Percentiles rank a stretch among this genome's conserved stretches.
Conservation (phyloP, 2,797 vertebrate species). For the Paramormyrops hopkinsi region DNA sequence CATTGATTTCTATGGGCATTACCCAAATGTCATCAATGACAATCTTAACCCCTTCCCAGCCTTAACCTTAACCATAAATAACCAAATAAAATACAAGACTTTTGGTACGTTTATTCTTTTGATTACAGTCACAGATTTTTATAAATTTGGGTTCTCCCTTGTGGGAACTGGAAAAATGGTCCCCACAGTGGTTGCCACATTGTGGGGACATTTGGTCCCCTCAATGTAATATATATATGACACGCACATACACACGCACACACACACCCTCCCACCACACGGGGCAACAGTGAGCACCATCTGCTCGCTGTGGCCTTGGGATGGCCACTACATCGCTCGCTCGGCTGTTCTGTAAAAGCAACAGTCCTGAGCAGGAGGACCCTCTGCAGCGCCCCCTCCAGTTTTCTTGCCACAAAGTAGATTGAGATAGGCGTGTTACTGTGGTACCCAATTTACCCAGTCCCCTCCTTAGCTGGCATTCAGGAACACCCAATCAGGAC, state of each 20-base stretch:
- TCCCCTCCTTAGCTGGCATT: neutral
- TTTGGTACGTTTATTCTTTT: neutral
- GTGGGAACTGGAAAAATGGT: neutral
- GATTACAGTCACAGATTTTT: neutral
- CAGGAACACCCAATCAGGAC: neutral
- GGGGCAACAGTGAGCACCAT: neutral
- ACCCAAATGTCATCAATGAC: neutral
- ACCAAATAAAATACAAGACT: neutral
- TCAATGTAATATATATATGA: too few relatives aligned
- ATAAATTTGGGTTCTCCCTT: neutral
- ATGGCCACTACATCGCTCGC: neutral
- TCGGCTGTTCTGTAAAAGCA: neutral
- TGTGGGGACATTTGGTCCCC: neutral
- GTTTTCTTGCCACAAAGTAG: neutral
- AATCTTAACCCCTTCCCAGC: neutral
- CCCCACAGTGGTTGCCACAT: neutral
- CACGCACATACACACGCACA: neutral
- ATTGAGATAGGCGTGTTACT: neutral
- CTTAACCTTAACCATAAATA: neutral
- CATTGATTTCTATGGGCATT: neutral
- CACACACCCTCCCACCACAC: neutral
- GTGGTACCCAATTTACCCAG: neutral
- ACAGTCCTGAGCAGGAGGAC: neutral
- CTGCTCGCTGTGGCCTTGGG: neutral
- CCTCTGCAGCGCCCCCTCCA: neutral